Percentiles rank a stretch among this genome's conserved stretches.
Evolutionary conservation across 2,797 vertebrate genomes (phyloP).

Genomic region (Salmo trutta): DNA sequence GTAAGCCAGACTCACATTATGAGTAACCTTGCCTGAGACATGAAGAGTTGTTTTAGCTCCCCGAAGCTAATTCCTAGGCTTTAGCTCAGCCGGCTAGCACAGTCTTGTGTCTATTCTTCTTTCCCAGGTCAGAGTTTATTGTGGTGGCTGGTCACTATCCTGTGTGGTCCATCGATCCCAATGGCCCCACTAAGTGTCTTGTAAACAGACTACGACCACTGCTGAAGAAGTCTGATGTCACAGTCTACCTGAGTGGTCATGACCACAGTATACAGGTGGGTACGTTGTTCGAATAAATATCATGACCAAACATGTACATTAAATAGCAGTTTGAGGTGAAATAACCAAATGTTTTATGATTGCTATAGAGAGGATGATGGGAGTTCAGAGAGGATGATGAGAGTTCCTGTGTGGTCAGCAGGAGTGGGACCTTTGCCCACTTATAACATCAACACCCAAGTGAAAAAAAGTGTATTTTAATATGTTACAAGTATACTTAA

Average conservation of each 20-base stretch:
- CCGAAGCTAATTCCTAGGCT: background rate
- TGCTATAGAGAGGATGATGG: constrained; percentile 59
- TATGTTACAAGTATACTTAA: too few species aligned
- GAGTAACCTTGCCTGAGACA: background rate
- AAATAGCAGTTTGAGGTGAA: background rate
- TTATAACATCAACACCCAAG: constrained; percentile 33
- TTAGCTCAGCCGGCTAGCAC: background rate
- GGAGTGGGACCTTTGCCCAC: constrained; percentile 54
- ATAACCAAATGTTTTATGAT: background rate
- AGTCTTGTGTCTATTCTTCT: too few species aligned
- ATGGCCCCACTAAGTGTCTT: constrained; percentile 70
- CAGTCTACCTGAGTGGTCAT: constrained; percentile 68
- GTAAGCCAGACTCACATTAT: background rate
- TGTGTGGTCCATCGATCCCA: constrained; percentile 71
- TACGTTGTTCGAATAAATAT: background rate
- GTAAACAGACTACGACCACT: constrained; percentile 63
- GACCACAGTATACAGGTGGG: constrained; percentile 71
- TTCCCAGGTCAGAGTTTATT: constrained; percentile 66
- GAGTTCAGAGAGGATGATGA: constrained; percentile 64
- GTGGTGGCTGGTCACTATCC: constrained; percentile 74
- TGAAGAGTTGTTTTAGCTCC: background rate
- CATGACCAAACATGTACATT: background rate
- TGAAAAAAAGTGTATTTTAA: too few species aligned
- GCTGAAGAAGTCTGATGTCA: constrained; percentile 66
- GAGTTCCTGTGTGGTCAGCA: constrained; percentile 65